Evolutionary conservation across 2,888 invertebrate genomes (phyloP), one percentile per base, ranked within the genome.

Genomic region (Beris morrisii): DNA sequence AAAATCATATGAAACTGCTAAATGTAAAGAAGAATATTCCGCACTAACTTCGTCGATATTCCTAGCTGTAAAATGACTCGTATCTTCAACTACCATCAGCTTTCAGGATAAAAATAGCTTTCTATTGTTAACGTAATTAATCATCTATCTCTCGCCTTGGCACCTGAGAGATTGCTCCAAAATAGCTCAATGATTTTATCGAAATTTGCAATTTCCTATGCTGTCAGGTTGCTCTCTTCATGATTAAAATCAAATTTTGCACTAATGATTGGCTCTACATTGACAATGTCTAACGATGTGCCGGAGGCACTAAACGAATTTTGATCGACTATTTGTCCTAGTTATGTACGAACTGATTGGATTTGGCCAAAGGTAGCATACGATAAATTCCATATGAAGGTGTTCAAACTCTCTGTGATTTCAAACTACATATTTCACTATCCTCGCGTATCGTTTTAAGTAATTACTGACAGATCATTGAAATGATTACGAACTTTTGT

Each of bases 201-300:
- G 46, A 61, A 61, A 61, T 61, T 61, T 61, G 61, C 61, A 61
- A 61, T 61, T 61, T 61, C 61, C 61, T 61, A 61, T 52, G 31
- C 61, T 61, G 61, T 61, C 61, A 61, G 61, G 32, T 28, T 28
- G 12, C 38, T 43, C 46, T 52, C 50, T 52, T 61, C 50, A 52
- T 61, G 61, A 61, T 61, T 61, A 61, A 61, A 61, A 61, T 52
- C 61, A 52, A 61, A 61, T 61, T 61, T 61, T 46, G 6, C 13
- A 61, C 15, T 12, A 61, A 52, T 52, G 61, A 52, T 61, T 50
- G 52, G 31, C 52, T 38, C 15, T 59, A 50, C 61, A 61, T 61
- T 61, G 61, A 61, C 61, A 61, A 61, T 50, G 38, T 61, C 61
- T 50, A 32, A 52, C 31, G 32, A 52, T 3, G 38, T 32, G 61